These are phyloP conservation scores for Garrulus glandarius DNA, from an alignment of 2,797 vertebrate genomes.

Conservation along the genomic window DNA sequence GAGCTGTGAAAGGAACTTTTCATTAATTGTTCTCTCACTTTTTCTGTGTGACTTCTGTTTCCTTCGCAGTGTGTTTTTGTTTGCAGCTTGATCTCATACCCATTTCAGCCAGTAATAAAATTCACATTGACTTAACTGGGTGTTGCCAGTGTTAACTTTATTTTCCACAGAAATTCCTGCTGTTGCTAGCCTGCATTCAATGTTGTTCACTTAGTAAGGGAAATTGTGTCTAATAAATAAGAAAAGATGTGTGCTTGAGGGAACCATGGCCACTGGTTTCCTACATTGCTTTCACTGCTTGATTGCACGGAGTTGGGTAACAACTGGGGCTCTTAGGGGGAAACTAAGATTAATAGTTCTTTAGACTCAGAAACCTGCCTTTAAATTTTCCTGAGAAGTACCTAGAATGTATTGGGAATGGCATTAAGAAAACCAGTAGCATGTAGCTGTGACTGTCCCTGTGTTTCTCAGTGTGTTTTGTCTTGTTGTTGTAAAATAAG, in stretches of 20 bases:
- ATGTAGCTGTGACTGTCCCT: neutral
- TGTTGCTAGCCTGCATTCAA: neutral
- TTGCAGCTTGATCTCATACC: neutral
- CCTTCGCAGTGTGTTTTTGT: neutral
- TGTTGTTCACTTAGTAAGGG: slow-evolving; percentile 1
- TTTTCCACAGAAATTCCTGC: slow-evolving; percentile 32
- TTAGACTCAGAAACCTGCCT: neutral
- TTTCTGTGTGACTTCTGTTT: slow-evolving; percentile 25
- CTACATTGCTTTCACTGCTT: neutral
- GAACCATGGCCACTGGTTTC: neutral
- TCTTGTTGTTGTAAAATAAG: neutral
- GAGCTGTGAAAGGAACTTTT: slow-evolving; percentile 30
- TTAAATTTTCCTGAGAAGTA: neutral
- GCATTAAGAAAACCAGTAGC: neutral
- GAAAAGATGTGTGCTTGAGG: neutral
- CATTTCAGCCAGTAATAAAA: slow-evolving; percentile 4
- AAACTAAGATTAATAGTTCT: neutral
- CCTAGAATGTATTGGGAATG: neutral
- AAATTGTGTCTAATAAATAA: slow-evolving; percentile 17
- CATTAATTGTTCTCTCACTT: slow-evolving; percentile 23
- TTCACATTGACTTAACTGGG: neutral
- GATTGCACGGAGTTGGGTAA: neutral
- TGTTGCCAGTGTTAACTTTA: slow-evolving; percentile 21
- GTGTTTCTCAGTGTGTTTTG: neutral
- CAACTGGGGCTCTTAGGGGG: neutral